Conservation (phyloP, 1,140 invertebrate species). For the Amyelois transitella region DNA sequence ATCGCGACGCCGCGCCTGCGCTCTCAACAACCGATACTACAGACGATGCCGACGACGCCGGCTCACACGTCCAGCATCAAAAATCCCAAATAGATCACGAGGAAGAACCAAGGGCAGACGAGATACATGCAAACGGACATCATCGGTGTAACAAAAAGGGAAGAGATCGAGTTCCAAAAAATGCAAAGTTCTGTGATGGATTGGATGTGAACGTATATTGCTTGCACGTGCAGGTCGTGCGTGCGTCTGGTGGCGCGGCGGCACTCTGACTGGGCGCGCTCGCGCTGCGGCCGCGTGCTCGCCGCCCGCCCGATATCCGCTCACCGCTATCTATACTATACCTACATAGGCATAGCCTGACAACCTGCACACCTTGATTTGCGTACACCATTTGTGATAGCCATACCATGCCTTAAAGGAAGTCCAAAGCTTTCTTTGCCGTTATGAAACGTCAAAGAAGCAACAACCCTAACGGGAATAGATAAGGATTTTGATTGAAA, state of each 20-base stretch:
- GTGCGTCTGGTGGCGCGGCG: constrained; percentile 67
- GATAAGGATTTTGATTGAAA: too few species aligned
- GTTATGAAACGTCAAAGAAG: neutral
- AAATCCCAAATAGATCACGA: constrained; percentile 71
- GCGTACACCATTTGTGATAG: constrained; percentile 41
- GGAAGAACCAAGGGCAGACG: constrained; percentile 71
- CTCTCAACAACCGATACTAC: constrained; percentile 21
- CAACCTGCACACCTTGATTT: constrained; percentile 55
- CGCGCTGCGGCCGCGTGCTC: constrained; percentile 48
- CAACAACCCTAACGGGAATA: neutral
- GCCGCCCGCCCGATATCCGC: constrained; percentile 58
- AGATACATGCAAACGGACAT: constrained; percentile 74
- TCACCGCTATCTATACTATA: constrained; percentile 48
- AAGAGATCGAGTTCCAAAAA: constrained; percentile 9
- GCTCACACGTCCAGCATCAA: constrained; percentile 70
- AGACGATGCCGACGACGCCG: constrained; percentile 15
- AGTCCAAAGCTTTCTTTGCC: constrained; percentile 2
- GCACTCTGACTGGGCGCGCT: constrained; percentile 71
- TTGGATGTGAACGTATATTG: constrained; percentile 15
- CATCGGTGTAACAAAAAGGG: constrained; percentile 22
- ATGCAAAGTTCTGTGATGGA: constrained; percentile 44
- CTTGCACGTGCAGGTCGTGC: constrained; percentile 58
- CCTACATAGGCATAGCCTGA: constrained; percentile 41
- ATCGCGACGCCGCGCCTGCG: constrained; percentile 61
- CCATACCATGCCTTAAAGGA: neutral